These are phyloP conservation scores for Ectropis crepuscularia DNA, from an alignment of 2,888 invertebrate genomes.

Conservation along the genomic window DNA sequence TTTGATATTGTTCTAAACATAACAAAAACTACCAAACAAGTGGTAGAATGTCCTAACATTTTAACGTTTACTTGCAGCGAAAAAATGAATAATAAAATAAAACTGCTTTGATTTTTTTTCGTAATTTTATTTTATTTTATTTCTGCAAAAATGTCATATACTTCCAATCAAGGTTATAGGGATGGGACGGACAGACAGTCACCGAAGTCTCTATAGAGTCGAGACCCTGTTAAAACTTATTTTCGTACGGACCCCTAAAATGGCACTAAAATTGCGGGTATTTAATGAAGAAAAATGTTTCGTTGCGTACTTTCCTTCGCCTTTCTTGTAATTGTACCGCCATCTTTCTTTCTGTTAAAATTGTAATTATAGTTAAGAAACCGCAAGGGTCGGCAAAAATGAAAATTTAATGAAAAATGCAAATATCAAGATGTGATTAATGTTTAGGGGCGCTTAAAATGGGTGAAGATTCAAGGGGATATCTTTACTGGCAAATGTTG, in stretches of 20 bases:
- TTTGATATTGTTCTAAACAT: too few relatives aligned
- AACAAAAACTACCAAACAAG: too few relatives aligned
- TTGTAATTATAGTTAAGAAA: constrained; percentile 25
- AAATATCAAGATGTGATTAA: constrained; percentile 16
- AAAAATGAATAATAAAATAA: too few relatives aligned
- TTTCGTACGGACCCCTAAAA: background rate
- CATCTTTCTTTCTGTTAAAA: constrained; percentile 23
- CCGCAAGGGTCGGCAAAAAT: constrained; percentile 20
- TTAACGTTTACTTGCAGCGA: too few relatives aligned
- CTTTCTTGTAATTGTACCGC: constrained; percentile 15
- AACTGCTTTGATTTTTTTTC: too few relatives aligned
- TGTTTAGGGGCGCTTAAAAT: constrained; percentile 7
- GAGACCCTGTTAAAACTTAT: too few relatives aligned
- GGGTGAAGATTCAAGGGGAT: constrained; percentile 3
- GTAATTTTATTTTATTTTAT: too few relatives aligned
- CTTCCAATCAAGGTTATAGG: too few relatives aligned
- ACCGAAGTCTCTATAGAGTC: too few relatives aligned
- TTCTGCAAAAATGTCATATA: too few relatives aligned
- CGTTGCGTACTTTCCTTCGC: constrained; percentile 19
- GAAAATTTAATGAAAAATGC: constrained; percentile 17
- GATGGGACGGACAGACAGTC: too few relatives aligned
- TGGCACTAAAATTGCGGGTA: constrained; percentile 24
- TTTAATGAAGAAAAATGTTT: constrained; percentile 32
- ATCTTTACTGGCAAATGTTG: background rate
- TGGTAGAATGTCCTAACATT: too few relatives aligned